These are phyloP conservation scores for Sinocyclocheilus anophthalmus DNA, from an alignment of 2,113 vertebrate genomes.

Conservation along the genomic window DNA sequence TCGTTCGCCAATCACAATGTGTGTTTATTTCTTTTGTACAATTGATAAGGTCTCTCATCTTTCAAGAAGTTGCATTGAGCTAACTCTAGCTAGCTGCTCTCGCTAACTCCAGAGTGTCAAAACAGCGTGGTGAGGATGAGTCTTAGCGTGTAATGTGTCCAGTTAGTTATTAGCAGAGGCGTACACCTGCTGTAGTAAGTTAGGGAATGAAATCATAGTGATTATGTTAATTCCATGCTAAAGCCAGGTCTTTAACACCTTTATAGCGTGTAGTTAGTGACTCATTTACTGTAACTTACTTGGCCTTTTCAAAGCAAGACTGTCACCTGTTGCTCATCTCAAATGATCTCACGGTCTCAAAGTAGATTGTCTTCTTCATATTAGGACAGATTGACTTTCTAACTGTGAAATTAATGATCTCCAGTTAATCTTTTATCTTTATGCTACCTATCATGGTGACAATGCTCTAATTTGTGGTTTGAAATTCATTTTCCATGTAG, in stretches of 20 bases:
- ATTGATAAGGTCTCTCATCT: background rate
- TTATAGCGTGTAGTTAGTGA: background rate
- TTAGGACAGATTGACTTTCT: background rate
- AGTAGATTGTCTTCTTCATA: background rate
- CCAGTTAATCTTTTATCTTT: too few relatives aligned
- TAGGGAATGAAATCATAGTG: background rate
- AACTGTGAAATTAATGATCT: background rate
- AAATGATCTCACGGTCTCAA: background rate
- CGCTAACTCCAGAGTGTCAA: conserved; percentile 25
- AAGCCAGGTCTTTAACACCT: background rate
- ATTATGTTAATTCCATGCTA: background rate
- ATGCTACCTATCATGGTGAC: too few relatives aligned
- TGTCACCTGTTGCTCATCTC: background rate
- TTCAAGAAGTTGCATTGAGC: background rate
- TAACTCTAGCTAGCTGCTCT: conserved; percentile 17
- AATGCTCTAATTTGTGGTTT: background rate
- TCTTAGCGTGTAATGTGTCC: background rate
- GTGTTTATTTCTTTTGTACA: background rate
- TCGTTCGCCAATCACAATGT: background rate
- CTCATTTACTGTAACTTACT: background rate
- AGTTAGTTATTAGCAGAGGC: background rate
- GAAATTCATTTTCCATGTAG: conserved; percentile 66
- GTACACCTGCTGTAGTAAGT: background rate
- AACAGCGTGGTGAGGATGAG: background rate
- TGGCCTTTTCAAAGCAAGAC: background rate